A percentile compares a stretch with the other conserved stretches of the same genome.
phyloP scores from a whole-genome alignment of 2,888 invertebrate species.

The Troides helena region DNA sequence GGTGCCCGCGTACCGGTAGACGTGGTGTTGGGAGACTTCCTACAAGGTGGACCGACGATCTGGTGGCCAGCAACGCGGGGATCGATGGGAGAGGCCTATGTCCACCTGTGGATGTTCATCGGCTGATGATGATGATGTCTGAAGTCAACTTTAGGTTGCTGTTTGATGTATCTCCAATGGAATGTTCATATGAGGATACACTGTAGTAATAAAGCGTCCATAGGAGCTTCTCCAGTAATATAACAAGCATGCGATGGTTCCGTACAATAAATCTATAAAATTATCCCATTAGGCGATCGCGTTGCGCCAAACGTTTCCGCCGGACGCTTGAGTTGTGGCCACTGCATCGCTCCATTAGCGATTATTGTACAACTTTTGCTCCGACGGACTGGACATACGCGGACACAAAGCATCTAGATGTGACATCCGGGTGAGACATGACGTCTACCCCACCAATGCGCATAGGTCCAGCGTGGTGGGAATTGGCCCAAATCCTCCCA shows the following conservation, averaged over 20 bases:
- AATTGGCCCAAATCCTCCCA: no score
- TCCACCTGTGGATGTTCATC: no score
- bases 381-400: constrained; percentile 56
- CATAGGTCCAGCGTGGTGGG: no score
- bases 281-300: constrained; percentile 43
- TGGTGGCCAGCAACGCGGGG: no score
- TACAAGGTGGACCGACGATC: no score
- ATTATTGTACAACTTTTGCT: constrained; percentile 72
- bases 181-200: no score
- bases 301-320: constrained; percentile 35
- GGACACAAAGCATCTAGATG: constrained; percentile 45
- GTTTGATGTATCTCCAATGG: no score
- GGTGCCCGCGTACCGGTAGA: no score
- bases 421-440: constrained; percentile 41
- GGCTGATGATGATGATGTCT: no score
- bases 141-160: no score
- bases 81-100: no score
- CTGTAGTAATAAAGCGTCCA: neutral
- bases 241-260: neutral
- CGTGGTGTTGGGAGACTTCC: no score
- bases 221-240: constrained; percentile 10
- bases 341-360: constrained; percentile 78
- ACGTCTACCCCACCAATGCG: neutral
- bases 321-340: constrained; percentile 65
- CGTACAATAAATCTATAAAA: constrained; percentile 40